Base-by-base conservation (phyloP, 2,888 invertebrate genomes). In the Monochamus alternatus region DNA sequence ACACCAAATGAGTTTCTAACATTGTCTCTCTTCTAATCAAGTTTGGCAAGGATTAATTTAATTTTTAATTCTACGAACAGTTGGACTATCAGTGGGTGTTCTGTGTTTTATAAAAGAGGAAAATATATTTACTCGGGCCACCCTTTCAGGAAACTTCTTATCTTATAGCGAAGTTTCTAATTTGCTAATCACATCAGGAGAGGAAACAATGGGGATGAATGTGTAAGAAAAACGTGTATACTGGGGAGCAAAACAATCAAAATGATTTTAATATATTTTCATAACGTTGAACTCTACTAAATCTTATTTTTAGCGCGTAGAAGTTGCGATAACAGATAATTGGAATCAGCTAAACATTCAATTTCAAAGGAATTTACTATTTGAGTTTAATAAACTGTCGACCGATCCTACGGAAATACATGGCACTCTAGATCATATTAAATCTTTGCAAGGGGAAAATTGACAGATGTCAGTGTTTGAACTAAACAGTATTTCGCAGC, bases 91-190 rank as follows among this genome's bases (percentile, higher is more conserved):
- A 47, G 64, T 64, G 64, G 44, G 64, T 64, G 64, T 32, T 62
- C n/a, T 62, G n/a, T 32, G 62, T 38, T 32, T 47, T 47, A 31
- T 64, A 64, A 64, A 64, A 64, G 64, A 64, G 47, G 47, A 64
- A 64, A 64, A 64, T 64, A 64, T 64, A 64, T 64, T 64, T 64
- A 64, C 47, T 44, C 47, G 10, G 47, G 10, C 10, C 64, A 64
- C 47, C 64, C 64, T 64, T 22, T 64, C 38, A 47, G 38, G 64
- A 64, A 63, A 64, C 64, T 64, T 64, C 44, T 22, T 64, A 64
- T 64, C 64, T 64, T 10, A 64, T 64, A 14, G 47, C 64, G 47
- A 64, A 64, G 64, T 64, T 64, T 47, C 64, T 64, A 64, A 64
- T 64, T 64, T 64, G 47, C 44, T 63, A 63, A 64, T 47, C 31